Conservation (phyloP, 2,888 invertebrate species). For the Fragum whitleyi region DNA sequence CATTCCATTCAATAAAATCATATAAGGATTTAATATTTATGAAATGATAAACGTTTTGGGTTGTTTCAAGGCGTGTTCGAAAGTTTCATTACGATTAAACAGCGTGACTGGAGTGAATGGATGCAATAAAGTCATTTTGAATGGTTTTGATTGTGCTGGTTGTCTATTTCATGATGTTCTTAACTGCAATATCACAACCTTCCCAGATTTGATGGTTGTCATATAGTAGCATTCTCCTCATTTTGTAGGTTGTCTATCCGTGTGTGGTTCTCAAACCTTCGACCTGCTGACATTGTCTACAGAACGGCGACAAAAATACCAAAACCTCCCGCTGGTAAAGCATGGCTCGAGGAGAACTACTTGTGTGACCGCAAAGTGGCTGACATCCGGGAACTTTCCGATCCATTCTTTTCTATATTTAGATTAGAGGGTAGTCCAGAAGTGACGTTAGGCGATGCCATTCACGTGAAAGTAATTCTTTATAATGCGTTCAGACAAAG, state of each 20-base stretch:
- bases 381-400: slow-evolving; percentile 31
- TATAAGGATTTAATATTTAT: too few species aligned
- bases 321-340: slow-evolving; percentile 21
- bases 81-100: too few species aligned
- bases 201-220: too few species aligned
- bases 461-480: slow-evolving; percentile 19
- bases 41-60: too few species aligned
- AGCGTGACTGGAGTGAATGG: too few species aligned
- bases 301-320: slow-evolving; percentile 35
- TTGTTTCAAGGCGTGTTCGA: too few species aligned
- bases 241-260: neutral
- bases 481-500: slow-evolving; percentile 32
- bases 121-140: too few species aligned
- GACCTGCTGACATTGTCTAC: slow-evolving; percentile 28
- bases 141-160: too few species aligned
- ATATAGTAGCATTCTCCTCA: too few species aligned
- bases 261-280: neutral
- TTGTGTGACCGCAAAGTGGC: slow-evolving; percentile 17
- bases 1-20: too few species aligned
- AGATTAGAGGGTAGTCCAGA: slow-evolving; percentile 32
- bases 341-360: slow-evolving; percentile 39
- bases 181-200: too few species aligned
- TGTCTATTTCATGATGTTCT: too few species aligned
- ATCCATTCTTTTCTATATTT: slow-evolving; percentile 30
- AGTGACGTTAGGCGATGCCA: slow-evolving; percentile 33